These are phyloP conservation scores for Nymphalis io DNA, from an alignment of 1,140 invertebrate genomes.

Conservation along the genomic window DNA sequence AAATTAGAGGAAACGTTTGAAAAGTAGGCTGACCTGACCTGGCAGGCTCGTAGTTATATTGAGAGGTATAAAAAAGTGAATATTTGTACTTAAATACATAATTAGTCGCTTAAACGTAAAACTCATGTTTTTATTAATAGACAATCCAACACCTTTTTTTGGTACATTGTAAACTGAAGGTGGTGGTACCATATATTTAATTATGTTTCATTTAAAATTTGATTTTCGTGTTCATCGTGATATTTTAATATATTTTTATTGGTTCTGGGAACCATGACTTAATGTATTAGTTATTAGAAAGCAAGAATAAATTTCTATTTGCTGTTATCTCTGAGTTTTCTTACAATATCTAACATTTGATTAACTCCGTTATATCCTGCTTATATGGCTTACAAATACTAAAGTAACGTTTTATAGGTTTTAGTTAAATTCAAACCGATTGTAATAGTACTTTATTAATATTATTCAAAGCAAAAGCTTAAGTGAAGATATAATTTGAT, in stretches of 20 bases:
- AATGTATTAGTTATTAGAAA: conserved; percentile 28
- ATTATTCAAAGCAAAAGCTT: too few species aligned
- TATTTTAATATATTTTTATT: conserved; percentile 31
- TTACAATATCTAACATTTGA: background rate
- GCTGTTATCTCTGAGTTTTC: conserved; percentile 31
- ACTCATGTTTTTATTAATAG: background rate
- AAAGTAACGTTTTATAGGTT: too few species aligned
- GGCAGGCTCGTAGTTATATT: too few species aligned
- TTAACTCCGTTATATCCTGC: too few species aligned
- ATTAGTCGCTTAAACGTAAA: too few species aligned
- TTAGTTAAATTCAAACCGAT: background rate
- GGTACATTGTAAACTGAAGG: background rate
- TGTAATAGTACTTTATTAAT: too few species aligned
- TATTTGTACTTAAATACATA: too few species aligned
- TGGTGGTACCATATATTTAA: background rate
- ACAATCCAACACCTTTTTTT: background rate
- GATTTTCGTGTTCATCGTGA: conserved; percentile 33
- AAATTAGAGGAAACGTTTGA: too few species aligned
- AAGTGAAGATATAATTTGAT: too few species aligned
- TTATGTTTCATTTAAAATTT: background rate
- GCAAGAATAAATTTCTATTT: conserved; percentile 50
- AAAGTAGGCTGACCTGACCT: too few species aligned
- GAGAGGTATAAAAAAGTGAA: too few species aligned
- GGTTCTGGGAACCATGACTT: conserved; percentile 56
- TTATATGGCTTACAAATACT: too few species aligned